Evolutionary conservation across 2,797 vertebrate genomes (phyloP), one percentile per base, ranked within the genome.

Genomic region (Nyctibius grandis): DNA sequence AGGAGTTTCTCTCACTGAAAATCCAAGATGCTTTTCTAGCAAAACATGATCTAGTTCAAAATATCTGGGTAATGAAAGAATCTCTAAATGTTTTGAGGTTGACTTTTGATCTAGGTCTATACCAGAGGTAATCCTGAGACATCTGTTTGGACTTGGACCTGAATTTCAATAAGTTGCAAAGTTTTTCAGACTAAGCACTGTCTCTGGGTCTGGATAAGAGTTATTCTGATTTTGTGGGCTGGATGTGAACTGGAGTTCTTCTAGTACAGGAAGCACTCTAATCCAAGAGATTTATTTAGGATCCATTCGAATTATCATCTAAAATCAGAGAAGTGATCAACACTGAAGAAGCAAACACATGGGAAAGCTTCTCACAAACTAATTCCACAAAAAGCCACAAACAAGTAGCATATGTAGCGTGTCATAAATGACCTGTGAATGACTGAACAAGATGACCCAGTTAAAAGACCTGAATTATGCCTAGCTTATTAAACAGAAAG

Each of bases 401-500:
- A 64, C 4, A 23, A 21, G 1, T 38, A 79, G 29, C 6, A 36
- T 20, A 69, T 60, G 40, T 29, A 34, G 11, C 12, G 25, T 4
- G 4, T 61, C 7, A 23, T 40, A 79, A 85, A 36, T 36, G 56
- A 76, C 26, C 17, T 77, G 38, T 33, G 51, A 85, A 57, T 21
- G 42, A 47, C 0, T 57, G 34, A 87, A 85, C 0, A 0, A 85
- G 18, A 25, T 33, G 51, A 56, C 10, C 3, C 3, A 4, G 19
- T 45, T 38, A 44, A 89, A 88, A 91, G 9, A 80, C n/a, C 6
- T 22, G 36, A 85, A 61, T 59, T 79, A 63, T 40, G 8, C 23
- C 17, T 73, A 87, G 1, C 4, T 69, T 60, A 72, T 72, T 70
- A 76, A 89, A 56, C 14, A 76, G 29, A 42, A 89, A 64, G 5